A percentile compares a stretch with the other conserved stretches of the same genome.
Evolutionary conservation across 1,140 invertebrate species (phyloP).

Genomic region (Dinoponera quadriceps): DNA sequence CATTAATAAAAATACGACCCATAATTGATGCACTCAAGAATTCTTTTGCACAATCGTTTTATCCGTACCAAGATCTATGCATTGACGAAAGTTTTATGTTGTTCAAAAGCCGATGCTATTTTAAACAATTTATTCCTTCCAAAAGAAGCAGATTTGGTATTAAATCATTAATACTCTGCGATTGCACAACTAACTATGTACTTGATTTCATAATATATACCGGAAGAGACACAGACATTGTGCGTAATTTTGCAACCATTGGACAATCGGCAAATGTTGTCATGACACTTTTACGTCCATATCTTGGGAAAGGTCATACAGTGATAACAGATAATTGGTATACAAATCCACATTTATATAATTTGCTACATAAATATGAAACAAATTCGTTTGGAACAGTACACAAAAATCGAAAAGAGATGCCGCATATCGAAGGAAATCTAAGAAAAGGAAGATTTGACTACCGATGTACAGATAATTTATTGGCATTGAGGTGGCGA

Average conservation of each 20-base stretch:
- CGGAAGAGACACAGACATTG: conserved; percentile 26
- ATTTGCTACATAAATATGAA: conserved; percentile 27
- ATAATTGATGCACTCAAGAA: neutral
- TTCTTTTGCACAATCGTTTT: conserved; percentile 20
- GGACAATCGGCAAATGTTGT: conserved; percentile 28
- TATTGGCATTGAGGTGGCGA: conserved; percentile 23
- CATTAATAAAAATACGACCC: conserved; percentile 29
- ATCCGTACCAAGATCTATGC: neutral
- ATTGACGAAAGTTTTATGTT: conserved; percentile 33
- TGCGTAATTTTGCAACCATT: conserved; percentile 18
- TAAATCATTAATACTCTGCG: conserved; percentile 35
- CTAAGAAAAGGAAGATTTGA: conserved; percentile 5
- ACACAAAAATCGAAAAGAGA: conserved; percentile 5
- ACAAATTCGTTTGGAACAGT: conserved; percentile 41
- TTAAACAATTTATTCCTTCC: conserved; percentile 42
- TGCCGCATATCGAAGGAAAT: conserved; percentile 17
- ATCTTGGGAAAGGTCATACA: conserved; percentile 33
- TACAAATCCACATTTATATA: conserved; percentile 27
- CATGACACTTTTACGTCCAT: neutral
- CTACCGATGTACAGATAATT: neutral
- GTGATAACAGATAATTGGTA: conserved; percentile 45
- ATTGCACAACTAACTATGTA: conserved; percentile 29
- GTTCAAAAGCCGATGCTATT: conserved; percentile 13
- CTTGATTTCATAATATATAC: conserved; percentile 42
- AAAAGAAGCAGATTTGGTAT: conserved; percentile 51